Conservation (phyloP, 1,140 invertebrate species). For the Phenacoccus solenopsis region DNA sequence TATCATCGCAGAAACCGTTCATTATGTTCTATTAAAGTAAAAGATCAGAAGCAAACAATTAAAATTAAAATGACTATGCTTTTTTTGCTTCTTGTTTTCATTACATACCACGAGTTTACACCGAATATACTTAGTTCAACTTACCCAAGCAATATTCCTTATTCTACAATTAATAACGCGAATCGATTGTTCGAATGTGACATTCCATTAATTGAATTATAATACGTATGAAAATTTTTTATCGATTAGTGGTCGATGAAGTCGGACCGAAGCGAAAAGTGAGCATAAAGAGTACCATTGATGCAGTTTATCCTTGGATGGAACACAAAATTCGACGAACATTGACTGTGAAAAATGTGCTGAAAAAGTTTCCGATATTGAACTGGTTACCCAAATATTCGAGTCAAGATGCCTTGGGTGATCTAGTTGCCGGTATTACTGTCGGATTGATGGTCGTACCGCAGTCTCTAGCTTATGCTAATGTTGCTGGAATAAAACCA, state of each 20-base stretch:
- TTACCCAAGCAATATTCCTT: too few species aligned
- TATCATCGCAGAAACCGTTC: too few species aligned
- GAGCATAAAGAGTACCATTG: constrained; percentile 29
- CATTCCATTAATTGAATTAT: too few species aligned
- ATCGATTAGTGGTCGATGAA: constrained; percentile 34
- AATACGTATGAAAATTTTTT: constrained; percentile 15
- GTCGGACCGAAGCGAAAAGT: constrained; percentile 29
- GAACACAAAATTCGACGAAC: constrained; percentile 31
- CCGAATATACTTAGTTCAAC: too few species aligned
- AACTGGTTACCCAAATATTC: constrained; percentile 61
- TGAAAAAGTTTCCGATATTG: constrained; percentile 54
- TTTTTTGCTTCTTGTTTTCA: too few species aligned
- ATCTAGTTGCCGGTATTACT: constrained; percentile 71
- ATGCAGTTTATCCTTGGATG: constrained; percentile 30
- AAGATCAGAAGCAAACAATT: too few species aligned
- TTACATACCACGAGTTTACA: too few species aligned
- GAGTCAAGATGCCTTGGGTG: constrained; percentile 50
- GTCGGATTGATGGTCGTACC: constrained; percentile 75
- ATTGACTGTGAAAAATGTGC: constrained; percentile 50
- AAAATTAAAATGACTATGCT: too few species aligned
- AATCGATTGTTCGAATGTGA: too few species aligned
- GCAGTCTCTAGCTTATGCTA: constrained; percentile 69
- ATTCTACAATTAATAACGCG: too few species aligned
- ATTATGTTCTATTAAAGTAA: too few species aligned
- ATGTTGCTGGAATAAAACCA: constrained; percentile 62